phyloP scores from a whole-genome alignment of 2,888 invertebrate genomes.

The Drosophila histrio region DNA sequence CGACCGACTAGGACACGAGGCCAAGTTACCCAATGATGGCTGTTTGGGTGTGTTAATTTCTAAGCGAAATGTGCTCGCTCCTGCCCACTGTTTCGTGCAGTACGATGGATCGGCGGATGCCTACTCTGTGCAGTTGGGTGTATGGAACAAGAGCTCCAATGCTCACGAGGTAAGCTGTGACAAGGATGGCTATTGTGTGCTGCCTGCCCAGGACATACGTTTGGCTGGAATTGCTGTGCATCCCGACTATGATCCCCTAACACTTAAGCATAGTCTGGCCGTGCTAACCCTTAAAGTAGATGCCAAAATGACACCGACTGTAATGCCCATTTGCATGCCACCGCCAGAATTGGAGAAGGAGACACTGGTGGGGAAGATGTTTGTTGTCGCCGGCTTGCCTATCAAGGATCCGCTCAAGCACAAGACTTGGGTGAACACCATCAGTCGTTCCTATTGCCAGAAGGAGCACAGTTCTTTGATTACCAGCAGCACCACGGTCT shows the following conservation, averaged over 20 bases:
- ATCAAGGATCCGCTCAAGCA: constrained; percentile 16
- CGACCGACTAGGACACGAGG: constrained; percentile 43
- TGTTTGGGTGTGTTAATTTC: constrained; percentile 64
- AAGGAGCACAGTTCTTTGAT: constrained; percentile 24
- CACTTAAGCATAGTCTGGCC: constrained; percentile 53
- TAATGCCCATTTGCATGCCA: constrained; percentile 65
- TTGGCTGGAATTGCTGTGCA: constrained; percentile 55
- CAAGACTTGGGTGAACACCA: constrained; percentile 53
- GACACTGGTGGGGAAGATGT: constrained; percentile 46
- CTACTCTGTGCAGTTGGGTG: constrained; percentile 61
- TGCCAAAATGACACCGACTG: constrained; percentile 49
- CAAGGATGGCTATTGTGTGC: constrained; percentile 51
- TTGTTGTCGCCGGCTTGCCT: constrained; percentile 48
- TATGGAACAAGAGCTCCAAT: constrained; percentile 55
- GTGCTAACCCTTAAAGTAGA: constrained; percentile 49
- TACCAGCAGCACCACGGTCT: constrained; percentile 44
- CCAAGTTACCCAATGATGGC: constrained; percentile 35
- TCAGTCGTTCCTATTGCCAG: constrained; percentile 47
- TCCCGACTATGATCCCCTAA: constrained; percentile 59
- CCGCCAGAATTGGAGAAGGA: constrained; percentile 34
- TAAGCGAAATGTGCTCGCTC: constrained; percentile 56
- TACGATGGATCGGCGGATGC: constrained; percentile 53
- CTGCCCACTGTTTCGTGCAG: constrained; percentile 62
- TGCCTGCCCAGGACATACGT: constrained; percentile 60
- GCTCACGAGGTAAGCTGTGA: constrained; percentile 36